Evolutionary conservation across 2,113 vertebrate species (phyloP).

Genomic region (Myrmophylax atrothorax): DNA sequence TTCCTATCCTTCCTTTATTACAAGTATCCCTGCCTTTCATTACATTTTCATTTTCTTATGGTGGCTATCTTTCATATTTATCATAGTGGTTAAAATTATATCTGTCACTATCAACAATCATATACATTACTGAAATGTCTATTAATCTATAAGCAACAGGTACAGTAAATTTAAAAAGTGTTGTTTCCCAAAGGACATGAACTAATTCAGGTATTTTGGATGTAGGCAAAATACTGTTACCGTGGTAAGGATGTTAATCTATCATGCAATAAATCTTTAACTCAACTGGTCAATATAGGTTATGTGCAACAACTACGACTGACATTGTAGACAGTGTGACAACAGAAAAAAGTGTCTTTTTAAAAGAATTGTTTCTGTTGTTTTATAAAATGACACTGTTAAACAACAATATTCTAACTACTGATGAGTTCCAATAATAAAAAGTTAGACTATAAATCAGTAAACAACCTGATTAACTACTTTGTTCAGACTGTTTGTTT

Average conservation of each 20-base stretch:
- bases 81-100: constrained; percentile 39
- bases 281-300: constrained; percentile 31
- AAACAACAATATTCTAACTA: not conserved
- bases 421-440: not conserved
- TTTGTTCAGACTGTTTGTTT: not conserved
- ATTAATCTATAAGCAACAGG: constrained; percentile 37
- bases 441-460: not conserved
- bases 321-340: not conserved
- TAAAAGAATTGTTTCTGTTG: not conserved
- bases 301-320: not conserved
- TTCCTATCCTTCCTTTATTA: constrained; percentile 27
- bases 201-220: constrained; percentile 2
- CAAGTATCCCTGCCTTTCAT: not conserved
- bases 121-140: constrained; percentile 30
- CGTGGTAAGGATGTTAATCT: constrained; percentile 6
- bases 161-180: constrained; percentile 11
- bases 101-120: constrained; percentile 16
- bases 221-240: not conserved
- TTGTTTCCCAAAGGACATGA: not conserved
- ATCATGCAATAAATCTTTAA: constrained; percentile 1
- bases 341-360: not conserved
- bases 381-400: not conserved
- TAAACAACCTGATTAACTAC: not conserved
- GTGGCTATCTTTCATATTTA: constrained; percentile 50
- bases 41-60: constrained; percentile 46